Conservation (phyloP, 2,888 invertebrate species). For the Stictocephala bisonia region DNA sequence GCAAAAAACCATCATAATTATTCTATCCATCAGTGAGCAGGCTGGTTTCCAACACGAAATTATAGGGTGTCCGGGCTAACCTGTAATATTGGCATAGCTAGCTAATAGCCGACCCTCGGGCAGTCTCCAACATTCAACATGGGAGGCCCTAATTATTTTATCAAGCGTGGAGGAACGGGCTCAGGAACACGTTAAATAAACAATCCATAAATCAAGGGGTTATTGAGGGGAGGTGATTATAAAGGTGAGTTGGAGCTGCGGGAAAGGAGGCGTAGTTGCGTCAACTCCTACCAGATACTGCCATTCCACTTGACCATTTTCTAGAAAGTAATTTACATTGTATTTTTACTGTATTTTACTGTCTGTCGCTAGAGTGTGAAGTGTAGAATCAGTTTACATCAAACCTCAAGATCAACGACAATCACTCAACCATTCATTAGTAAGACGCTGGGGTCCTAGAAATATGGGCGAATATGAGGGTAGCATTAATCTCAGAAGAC, state of each 20-base stretch:
- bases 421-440: too few relatives aligned
- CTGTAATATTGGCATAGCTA: slow-evolving; percentile 43
- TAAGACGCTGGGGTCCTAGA: too few relatives aligned
- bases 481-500: too few relatives aligned
- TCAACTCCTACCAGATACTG: not conserved
- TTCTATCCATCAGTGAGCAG: slow-evolving; percentile 47
- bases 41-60: slow-evolving; percentile 45
- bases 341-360: too few relatives aligned
- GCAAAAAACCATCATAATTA: slow-evolving; percentile 47
- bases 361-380: too few relatives aligned
- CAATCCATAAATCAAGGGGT: slow-evolving; percentile 57
- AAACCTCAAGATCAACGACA: too few relatives aligned
- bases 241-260: slow-evolving; percentile 21
- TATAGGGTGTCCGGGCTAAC: slow-evolving; percentile 48
- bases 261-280: slow-evolving; percentile 33
- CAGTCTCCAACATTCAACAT: slow-evolving; percentile 49
- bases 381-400: too few relatives aligned
- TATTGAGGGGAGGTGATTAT: slow-evolving; percentile 54
- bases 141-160: slow-evolving; percentile 59
- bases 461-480: too few relatives aligned
- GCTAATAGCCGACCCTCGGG: slow-evolving; percentile 45
- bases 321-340: too few relatives aligned
- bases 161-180: slow-evolving; percentile 53
- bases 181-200: slow-evolving; percentile 54
- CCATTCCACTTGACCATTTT: too few relatives aligned